Conservation (phyloP, 2,113 vertebrate genomes). For the Rissa tridactyla region DNA sequence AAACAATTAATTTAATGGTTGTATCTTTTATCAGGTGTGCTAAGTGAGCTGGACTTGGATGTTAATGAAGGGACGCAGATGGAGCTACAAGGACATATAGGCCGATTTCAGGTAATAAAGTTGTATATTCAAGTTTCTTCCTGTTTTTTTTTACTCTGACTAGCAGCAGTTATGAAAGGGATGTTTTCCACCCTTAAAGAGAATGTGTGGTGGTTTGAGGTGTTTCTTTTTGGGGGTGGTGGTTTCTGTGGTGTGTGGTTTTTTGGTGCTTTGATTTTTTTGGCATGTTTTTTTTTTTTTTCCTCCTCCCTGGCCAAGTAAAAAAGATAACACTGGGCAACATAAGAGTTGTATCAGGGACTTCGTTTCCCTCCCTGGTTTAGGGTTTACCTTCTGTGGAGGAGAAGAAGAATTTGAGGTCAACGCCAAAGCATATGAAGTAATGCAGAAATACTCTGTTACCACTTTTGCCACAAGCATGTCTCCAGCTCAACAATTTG, state of each 20-base stretch:
- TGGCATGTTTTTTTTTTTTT: not conserved
- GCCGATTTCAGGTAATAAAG: slow-evolving; percentile 89
- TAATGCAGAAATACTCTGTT: not conserved
- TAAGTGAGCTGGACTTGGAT: slow-evolving; percentile 82
- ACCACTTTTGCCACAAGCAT: not conserved
- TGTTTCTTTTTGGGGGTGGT: not conserved
- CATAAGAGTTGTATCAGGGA: not conserved
- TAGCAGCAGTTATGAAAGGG: not conserved
- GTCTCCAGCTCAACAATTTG: not conserved
- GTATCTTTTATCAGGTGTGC: slow-evolving; percentile 75
- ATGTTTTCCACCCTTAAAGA: not conserved
- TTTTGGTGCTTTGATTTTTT: not conserved
- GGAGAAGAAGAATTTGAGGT: not conserved
- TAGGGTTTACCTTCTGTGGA: not conserved
- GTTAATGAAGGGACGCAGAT: slow-evolving; percentile 83
- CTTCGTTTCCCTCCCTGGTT: not conserved
- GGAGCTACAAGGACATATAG: slow-evolving; percentile 92
- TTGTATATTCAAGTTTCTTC: not conserved
- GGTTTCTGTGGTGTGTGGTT: not conserved
- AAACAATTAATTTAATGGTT: not conserved
- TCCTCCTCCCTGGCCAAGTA: not conserved
- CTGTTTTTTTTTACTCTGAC: not conserved
- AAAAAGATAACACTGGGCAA: not conserved
- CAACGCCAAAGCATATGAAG: not conserved
- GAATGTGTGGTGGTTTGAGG: not conserved